Percentiles rank a stretch among this genome's conserved stretches.
These are phyloP conservation scores for Microchrysa polita DNA, from an alignment of 2,888 invertebrate species.

Conservation along the genomic window DNA sequence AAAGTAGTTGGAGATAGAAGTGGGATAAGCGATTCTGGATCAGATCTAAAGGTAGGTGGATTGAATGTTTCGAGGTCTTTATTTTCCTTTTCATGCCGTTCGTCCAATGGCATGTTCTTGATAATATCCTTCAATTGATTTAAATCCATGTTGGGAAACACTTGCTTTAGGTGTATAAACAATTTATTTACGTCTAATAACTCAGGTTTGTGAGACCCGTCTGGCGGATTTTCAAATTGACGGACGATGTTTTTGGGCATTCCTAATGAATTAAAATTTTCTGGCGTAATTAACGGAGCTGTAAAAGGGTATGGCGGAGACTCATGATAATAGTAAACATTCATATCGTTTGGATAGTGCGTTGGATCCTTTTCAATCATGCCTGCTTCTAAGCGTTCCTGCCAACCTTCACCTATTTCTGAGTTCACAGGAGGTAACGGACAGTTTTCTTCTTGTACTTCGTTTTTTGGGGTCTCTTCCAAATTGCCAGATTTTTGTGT, in stretches of 20 bases:
- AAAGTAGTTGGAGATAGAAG: not conserved
- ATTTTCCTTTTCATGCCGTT: not conserved
- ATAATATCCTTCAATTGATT: slow-evolving; percentile 45
- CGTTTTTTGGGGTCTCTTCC: too few relatives aligned
- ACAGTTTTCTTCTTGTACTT: too few relatives aligned
- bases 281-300: not conserved
- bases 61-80: not conserved
- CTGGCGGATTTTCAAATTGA: too few relatives aligned
- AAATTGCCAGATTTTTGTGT: too few relatives aligned
- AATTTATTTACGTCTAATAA: slow-evolving; percentile 33
- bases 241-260: not conserved
- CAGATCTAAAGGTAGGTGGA: slow-evolving; percentile 18
- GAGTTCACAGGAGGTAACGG: too few relatives aligned
- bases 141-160: slow-evolving; percentile 39
- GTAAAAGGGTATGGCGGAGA: not conserved
- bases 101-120: slow-evolving; percentile 31
- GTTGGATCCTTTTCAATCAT: too few relatives aligned
- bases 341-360: not conserved
- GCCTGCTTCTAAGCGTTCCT: too few relatives aligned
- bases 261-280: slow-evolving; percentile 30
- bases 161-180: slow-evolving; percentile 23
- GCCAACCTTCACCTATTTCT: too few relatives aligned
- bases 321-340: slow-evolving; percentile 32
- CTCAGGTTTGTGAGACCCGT: too few relatives aligned
- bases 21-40: not conserved